Evolutionary conservation across 2,888 invertebrate genomes (phyloP).

Genomic region (Cheilosia vernalis): DNA sequence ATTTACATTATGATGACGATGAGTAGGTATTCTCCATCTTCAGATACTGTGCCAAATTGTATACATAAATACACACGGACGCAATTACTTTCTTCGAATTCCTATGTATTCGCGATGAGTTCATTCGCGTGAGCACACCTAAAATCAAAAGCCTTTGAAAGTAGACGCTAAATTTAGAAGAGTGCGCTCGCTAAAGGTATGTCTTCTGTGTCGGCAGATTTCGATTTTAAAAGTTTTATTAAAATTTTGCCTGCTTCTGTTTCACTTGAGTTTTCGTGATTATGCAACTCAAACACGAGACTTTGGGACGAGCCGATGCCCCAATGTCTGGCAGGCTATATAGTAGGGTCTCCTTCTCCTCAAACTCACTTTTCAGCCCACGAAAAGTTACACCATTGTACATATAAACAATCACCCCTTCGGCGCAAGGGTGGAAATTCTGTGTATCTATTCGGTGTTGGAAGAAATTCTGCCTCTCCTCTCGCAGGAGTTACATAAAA

Average conservation of each 20-base stretch:
- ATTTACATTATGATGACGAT: slow-evolving; percentile 18
- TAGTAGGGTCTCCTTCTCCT: slow-evolving; percentile 1
- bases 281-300: slow-evolving; percentile 55
- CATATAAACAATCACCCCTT: slow-evolving; percentile 21
- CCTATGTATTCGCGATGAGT: neutral
- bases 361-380: neutral
- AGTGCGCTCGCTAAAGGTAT: slow-evolving; percentile 44
- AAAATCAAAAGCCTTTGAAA: slow-evolving; percentile 38
- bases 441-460: slow-evolving; percentile 59
- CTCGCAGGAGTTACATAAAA: slow-evolving; percentile 58
- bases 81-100: neutral
- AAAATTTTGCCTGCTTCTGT: slow-evolving; percentile 8
- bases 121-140: neutral
- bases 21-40: neutral
- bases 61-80: neutral
- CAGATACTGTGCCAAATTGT: slow-evolving; percentile 8
- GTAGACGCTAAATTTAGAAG: slow-evolving; percentile 62
- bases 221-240: slow-evolving; percentile 44
- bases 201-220: slow-evolving; percentile 41
- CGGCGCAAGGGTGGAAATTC: slow-evolving; percentile 62
- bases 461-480: slow-evolving; percentile 18
- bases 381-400: slow-evolving; percentile 4
- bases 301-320: slow-evolving; percentile 40
- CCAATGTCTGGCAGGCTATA: slow-evolving; percentile 45
- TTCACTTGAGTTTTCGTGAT: slow-evolving; percentile 33